phyloP scores from a whole-genome alignment of 2,113 vertebrate genomes.

The Oncorhynchus keta region DNA sequence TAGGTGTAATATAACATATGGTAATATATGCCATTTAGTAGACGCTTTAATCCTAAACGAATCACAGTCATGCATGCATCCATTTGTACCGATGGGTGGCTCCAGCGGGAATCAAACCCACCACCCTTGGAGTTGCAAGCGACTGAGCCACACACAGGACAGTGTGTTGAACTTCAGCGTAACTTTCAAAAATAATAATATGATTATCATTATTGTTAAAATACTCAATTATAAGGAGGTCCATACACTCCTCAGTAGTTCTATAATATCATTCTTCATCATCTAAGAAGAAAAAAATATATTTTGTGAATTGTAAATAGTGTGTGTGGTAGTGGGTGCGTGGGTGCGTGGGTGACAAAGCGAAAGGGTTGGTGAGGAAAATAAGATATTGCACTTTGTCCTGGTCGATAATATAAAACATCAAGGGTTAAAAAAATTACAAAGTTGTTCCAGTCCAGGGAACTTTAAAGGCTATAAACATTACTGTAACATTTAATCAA shows the following conservation, averaged over 20 bases:
- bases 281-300: neutral
- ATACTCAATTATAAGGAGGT: neutral
- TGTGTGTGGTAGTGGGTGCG: constrained; percentile 21
- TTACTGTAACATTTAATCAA: neutral
- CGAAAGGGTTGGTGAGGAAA: no score
- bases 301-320: neutral
- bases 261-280: no score
- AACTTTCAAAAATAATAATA: neutral
- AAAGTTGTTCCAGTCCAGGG: neutral
- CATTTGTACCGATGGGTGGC: no score
- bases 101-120: no score
- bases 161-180: no score
- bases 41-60: no score
- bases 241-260: no score
- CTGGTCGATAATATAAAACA: neutral
- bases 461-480: neutral
- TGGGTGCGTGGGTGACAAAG: constrained; percentile 4
- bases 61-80: no score
- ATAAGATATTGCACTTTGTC: neutral
- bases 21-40: neutral
- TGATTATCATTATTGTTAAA: neutral
- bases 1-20: neutral
- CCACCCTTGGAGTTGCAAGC: no score
- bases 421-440: neutral
- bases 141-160: no score